phyloP scores from a whole-genome alignment of 1,140 invertebrate genomes.

The Achatina immaculata region DNA sequence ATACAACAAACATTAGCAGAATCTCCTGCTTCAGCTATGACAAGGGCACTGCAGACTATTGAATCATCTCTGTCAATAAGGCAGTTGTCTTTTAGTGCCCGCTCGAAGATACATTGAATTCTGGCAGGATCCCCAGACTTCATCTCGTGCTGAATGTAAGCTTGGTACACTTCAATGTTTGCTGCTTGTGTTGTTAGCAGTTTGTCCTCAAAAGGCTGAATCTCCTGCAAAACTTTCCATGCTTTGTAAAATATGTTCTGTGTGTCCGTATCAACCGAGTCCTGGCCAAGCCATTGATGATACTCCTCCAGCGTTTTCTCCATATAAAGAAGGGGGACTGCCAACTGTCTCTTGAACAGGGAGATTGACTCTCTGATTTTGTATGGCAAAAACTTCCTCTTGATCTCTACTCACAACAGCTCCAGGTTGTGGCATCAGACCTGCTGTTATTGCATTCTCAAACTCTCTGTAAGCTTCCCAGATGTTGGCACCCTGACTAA shows the following conservation, averaged over 20 bases:
- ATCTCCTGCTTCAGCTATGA: too few relatives aligned
- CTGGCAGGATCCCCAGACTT: conserved; percentile 74
- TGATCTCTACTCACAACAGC: conserved; percentile 58
- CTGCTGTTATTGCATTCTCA: conserved; percentile 76
- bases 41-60: too few relatives aligned
- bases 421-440: conserved; percentile 64
- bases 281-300: conserved; percentile 71
- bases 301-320: conserved; percentile 75
- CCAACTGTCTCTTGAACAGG: conserved; percentile 78
- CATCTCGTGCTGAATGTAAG: conserved; percentile 76
- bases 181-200: conserved; percentile 61
- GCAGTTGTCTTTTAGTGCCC: conserved; percentile 75
- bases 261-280: conserved; percentile 70
- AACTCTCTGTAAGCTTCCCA: conserved; percentile 84
- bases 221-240: conserved; percentile 71
- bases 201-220: conserved; percentile 76
- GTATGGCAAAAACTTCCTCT: conserved; percentile 62
- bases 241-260: conserved; percentile 74
- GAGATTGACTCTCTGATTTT: conserved; percentile 73
- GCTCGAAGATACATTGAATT: conserved; percentile 77
- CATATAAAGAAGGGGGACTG: conserved; percentile 78
- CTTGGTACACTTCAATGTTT: conserved; percentile 73
- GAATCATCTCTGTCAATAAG: too few relatives aligned
- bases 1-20: too few relatives aligned
- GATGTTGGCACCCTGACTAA: conserved; percentile 78